phyloP scores from a whole-genome alignment of 2,113 vertebrate species.

The Megaptera novaeangliae region DNA sequence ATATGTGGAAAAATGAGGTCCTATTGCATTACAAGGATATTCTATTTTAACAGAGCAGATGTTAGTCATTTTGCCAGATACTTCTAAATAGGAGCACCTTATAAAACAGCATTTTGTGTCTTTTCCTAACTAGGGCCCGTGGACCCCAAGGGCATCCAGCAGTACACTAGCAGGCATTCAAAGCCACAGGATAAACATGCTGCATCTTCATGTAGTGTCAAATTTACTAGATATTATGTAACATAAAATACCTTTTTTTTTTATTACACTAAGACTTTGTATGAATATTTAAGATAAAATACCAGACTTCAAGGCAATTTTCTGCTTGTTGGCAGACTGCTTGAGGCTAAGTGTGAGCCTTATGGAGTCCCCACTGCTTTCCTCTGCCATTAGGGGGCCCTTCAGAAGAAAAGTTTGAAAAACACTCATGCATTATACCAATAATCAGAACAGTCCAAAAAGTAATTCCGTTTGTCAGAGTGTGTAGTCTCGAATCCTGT shows the following conservation, averaged over 20 bases:
- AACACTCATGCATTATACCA: not conserved
- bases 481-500: not conserved
- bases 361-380: not conserved
- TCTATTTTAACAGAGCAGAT: not conserved
- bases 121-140: not conserved
- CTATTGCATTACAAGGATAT: not conserved
- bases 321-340: not conserved
- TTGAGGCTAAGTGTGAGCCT: not conserved
- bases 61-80: not conserved
- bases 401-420: constrained; percentile 21
- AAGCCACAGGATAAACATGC: not conserved
- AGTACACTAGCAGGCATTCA: not conserved
- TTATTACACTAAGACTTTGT: constrained; percentile 27
- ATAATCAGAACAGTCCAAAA: not conserved
- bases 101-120: not conserved
- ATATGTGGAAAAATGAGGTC: not conserved
- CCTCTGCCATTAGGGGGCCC: not conserved
- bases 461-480: not conserved
- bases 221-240: not conserved
- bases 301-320: constrained; percentile 48
- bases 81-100: not conserved
- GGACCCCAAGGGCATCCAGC: not conserved
- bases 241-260: not conserved
- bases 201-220: not conserved
- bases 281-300: constrained; percentile 55